Conservation (phyloP, 2,113 vertebrate species). For the Neolamprologus hecqui region DNA sequence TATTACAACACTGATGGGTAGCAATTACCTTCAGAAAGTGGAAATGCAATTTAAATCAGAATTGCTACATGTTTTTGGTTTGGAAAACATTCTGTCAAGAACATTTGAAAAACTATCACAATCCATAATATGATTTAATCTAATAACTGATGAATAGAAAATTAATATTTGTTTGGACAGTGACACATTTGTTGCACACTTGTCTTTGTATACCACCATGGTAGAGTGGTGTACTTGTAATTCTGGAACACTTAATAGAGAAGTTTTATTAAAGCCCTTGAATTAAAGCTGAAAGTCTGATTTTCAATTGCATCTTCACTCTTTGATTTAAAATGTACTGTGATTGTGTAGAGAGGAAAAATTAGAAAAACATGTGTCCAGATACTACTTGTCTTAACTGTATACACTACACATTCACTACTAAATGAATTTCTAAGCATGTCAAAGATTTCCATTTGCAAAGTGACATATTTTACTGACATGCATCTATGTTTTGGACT, state of each 20-base stretch:
- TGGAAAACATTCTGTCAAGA: neutral
- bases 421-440: neutral
- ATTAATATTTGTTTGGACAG: neutral
- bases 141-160: neutral
- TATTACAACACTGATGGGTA: neutral
- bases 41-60: neutral
- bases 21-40: neutral
- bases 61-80: neutral
- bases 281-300: neutral
- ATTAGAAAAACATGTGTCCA: neutral
- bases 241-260: neutral
- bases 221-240: neutral
- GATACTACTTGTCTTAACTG: neutral
- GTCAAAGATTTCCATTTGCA: neutral
- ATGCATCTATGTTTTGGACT: neutral
- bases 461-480: neutral
- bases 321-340: neutral
- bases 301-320: neutral
- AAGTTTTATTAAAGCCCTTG: neutral
- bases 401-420: neutral
- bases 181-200: neutral
- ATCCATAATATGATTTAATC: neutral
- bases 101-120: neutral
- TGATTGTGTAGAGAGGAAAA: neutral
- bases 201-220: neutral